Conservation (phyloP, 2,888 invertebrate genomes). For the Luffia ferchaultella region DNA sequence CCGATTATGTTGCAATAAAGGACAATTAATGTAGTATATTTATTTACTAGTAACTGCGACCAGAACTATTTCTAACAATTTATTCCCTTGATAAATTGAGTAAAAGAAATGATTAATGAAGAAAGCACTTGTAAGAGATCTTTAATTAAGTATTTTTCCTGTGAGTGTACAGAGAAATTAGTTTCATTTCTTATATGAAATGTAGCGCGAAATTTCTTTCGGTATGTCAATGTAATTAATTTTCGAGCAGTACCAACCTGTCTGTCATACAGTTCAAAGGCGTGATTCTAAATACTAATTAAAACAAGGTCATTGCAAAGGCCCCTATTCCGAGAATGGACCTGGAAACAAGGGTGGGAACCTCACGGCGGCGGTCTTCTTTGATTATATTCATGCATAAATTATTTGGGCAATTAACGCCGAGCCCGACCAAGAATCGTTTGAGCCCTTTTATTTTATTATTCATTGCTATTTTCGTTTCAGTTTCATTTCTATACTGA, state of each 20-base stretch:
- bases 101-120: too few relatives aligned
- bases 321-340: not conserved
- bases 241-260: not conserved
- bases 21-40: too few relatives aligned
- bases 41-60: too few relatives aligned
- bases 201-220: not conserved
- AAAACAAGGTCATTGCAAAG: not conserved
- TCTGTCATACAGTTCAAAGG: not conserved
- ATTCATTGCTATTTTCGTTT: not conserved
- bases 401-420: slow-evolving; percentile 6
- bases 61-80: too few relatives aligned
- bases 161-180: not conserved
- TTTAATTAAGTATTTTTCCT: too few relatives aligned
- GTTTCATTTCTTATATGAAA: not conserved
- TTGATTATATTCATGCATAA: slow-evolving; percentile 5
- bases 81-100: too few relatives aligned
- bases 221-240: not conserved
- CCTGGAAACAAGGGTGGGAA: not conserved
- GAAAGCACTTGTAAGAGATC: too few relatives aligned
- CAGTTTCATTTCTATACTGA: not conserved
- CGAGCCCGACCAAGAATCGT: not conserved
- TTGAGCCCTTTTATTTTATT: not conserved
- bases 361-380: not conserved
- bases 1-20: too few relatives aligned
- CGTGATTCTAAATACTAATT: not conserved